These are phyloP conservation scores for Semnornis frantzii DNA, from an alignment of 2,113 vertebrate genomes.

Conservation along the genomic window DNA sequence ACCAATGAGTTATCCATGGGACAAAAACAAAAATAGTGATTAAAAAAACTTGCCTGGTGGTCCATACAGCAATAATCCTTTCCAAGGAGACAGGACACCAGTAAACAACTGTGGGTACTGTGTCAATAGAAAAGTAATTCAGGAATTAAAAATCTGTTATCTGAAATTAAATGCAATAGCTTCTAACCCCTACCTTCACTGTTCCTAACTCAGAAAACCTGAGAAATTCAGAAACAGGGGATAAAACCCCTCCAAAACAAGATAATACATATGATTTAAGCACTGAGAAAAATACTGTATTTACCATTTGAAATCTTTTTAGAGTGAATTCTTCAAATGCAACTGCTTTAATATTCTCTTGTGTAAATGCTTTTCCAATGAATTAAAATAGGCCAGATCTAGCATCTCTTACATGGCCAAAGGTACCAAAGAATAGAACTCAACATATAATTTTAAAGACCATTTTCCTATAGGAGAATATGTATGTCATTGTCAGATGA, in stretches of 20 bases:
- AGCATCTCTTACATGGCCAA: not conserved
- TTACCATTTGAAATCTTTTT: not conserved
- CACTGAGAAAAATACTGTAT: not conserved
- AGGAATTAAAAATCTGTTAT: not conserved
- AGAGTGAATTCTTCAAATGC: not conserved
- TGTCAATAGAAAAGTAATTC: not conserved
- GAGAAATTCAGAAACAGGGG: not conserved
- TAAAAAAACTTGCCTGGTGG: conserved; percentile 85
- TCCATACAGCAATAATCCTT: conserved; percentile 92
- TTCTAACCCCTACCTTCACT: not conserved
- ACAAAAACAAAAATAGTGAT: not conserved
- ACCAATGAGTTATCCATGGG: not conserved
- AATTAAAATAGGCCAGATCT: not conserved
- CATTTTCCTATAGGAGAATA: not conserved
- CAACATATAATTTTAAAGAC: not conserved
- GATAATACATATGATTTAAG: not conserved
- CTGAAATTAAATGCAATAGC: not conserved
- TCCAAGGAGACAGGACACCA: conserved; percentile 96
- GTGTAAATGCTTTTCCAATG: fast-evolving
- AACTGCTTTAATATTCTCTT: not conserved
- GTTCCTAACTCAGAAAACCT: not conserved
- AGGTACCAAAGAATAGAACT: not conserved
- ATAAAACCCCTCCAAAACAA: not conserved
- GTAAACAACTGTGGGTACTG: conserved; percentile 96
- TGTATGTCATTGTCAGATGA: not conserved